phyloP scores from a whole-genome alignment of 92 coral and sea anemone species.

The Zoanthus sociatus region DNA sequence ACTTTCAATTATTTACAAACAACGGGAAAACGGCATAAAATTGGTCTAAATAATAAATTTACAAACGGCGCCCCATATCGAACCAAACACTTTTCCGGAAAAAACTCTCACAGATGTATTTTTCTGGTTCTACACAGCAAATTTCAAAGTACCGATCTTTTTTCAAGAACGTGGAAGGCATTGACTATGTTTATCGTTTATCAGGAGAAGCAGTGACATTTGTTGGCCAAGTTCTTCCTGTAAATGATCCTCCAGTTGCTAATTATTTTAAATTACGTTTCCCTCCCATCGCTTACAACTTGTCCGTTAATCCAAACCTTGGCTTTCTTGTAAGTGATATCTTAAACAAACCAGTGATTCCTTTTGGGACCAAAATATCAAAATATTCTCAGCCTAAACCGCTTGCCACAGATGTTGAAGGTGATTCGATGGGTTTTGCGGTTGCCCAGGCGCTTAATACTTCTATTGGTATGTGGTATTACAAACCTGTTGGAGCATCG shows the following conservation, averaged over 20 bases:
- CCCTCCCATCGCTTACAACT: slow-evolving; percentile 74
- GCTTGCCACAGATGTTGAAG: slow-evolving; percentile 66
- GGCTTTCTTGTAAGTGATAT: slow-evolving; percentile 69
- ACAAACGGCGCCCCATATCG: too few species aligned
- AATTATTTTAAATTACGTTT: slow-evolving; percentile 39
- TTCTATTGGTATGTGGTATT: slow-evolving; percentile 71
- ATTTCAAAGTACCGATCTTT: background rate
- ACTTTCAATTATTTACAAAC: too few species aligned
- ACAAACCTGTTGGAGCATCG: slow-evolving; percentile 19
- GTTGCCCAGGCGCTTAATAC: slow-evolving; percentile 63
- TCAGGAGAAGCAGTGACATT: background rate
- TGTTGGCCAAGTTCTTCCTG: slow-evolving; percentile 50
- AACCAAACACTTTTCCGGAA: too few species aligned
- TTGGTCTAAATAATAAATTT: too few species aligned
- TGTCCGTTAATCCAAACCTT: slow-evolving; percentile 51
- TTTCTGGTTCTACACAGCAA: background rate
- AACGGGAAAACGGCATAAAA: too few species aligned
- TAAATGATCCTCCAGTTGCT: slow-evolving; percentile 68
- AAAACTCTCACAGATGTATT: too few species aligned
- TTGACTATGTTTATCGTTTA: background rate
- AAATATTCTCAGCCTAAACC: slow-evolving; percentile 46
- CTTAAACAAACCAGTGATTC: slow-evolving; percentile 51
- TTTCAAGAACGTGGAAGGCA: background rate
- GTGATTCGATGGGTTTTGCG: slow-evolving; percentile 61
- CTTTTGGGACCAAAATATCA: slow-evolving; percentile 41